Conservation (phyloP, 1,140 invertebrate genomes). For the Uloborus diversus region DNA sequence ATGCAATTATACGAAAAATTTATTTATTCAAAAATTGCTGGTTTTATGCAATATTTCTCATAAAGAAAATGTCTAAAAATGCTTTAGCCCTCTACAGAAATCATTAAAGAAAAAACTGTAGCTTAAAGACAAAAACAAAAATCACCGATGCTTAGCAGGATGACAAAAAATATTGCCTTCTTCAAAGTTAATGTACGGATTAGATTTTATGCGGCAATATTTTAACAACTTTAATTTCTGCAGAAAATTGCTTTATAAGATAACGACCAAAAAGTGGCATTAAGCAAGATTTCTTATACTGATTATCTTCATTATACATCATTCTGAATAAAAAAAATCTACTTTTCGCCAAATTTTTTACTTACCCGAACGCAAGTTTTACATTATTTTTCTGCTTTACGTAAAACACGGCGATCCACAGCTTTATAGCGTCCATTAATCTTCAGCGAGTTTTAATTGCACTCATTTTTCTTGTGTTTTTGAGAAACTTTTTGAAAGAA, state of each 20-base stretch:
- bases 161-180: too few species aligned
- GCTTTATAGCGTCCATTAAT: slow-evolving; percentile 46
- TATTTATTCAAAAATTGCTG: too few species aligned
- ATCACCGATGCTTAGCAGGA: too few species aligned
- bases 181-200: too few species aligned
- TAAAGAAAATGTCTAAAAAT: too few species aligned
- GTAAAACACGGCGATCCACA: slow-evolving; percentile 15
- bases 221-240: slow-evolving; percentile 11
- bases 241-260: slow-evolving; percentile 32
- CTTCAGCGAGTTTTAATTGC: slow-evolving; percentile 41
- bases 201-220: not conserved
- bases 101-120: too few species aligned
- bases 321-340: slow-evolving; percentile 10
- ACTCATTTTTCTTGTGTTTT: not conserved
- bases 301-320: slow-evolving; percentile 25
- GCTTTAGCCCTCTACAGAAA: too few species aligned
- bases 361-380: not conserved
- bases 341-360: slow-evolving; percentile 12
- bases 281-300: slow-evolving; percentile 41
- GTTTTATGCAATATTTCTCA: too few species aligned
- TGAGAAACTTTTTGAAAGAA: too few species aligned
- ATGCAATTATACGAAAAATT: too few species aligned
- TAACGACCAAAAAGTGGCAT: not conserved
- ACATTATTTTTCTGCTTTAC: slow-evolving; percentile 4
- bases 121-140: too few species aligned